phyloP scores from a whole-genome alignment of 2,797 vertebrate genomes.

The Fratercula arctica region DNA sequence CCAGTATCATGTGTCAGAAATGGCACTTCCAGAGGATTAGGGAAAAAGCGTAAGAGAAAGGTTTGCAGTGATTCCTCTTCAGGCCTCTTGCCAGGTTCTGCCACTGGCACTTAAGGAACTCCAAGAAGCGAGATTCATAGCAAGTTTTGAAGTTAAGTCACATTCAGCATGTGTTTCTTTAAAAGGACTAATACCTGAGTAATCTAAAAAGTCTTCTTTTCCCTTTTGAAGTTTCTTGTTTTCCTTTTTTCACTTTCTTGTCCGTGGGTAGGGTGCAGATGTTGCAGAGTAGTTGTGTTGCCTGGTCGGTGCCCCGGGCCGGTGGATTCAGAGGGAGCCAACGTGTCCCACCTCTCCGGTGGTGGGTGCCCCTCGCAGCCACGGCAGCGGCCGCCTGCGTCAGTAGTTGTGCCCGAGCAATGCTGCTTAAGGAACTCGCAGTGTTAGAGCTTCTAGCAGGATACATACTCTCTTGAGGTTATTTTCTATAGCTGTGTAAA shows the following conservation, averaged over 20 bases:
- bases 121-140: fast-evolving
- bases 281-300: neutral
- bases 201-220: neutral
- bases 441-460: neutral
- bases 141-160: neutral
- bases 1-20: neutral
- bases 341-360: neutral
- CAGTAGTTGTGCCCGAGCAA: neutral
- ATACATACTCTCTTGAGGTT: neutral
- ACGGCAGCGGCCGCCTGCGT: neutral
- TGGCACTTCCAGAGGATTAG: neutral
- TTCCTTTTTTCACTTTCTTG: neutral
- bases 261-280: neutral
- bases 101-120: neutral
- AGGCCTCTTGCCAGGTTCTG: neutral
- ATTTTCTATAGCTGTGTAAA: neutral
- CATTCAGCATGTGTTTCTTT: neutral
- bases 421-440: neutral
- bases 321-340: neutral
- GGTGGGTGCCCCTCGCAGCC: neutral
- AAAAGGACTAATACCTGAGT: neutral
- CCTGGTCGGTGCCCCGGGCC: neutral
- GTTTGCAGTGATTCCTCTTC: neutral
- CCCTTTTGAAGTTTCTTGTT: neutral
- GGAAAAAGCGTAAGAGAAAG: neutral